Conservation (phyloP, 2,888 invertebrate genomes). For the Hyppa rectilinea region DNA sequence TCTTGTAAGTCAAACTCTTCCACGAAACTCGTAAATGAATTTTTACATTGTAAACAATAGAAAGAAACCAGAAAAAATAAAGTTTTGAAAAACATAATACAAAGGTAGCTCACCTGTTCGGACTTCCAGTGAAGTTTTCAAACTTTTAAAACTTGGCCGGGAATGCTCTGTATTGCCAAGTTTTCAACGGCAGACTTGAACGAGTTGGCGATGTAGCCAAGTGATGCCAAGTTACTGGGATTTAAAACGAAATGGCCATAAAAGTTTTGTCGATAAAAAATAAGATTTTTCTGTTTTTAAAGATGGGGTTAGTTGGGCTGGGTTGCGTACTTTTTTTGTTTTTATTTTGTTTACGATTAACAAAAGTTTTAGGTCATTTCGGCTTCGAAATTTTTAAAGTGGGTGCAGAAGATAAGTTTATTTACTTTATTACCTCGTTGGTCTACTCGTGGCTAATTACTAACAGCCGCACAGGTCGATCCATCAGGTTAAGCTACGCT, state of each 20-base stretch:
- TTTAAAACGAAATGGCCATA: conserved; percentile 52
- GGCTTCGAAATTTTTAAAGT: conserved; percentile 14
- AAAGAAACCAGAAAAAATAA: conserved; percentile 16
- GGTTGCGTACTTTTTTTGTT: conserved; percentile 7
- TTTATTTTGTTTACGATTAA: not conserved
- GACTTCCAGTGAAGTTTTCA: conserved; percentile 48
- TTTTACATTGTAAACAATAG: conserved; percentile 11
- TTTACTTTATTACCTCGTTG: no score
- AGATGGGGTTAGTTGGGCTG: conserved; percentile 15
- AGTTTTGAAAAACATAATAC: conserved; percentile 29
- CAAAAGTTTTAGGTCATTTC: conserved; percentile 17
- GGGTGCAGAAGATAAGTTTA: not conserved
- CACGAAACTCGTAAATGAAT: conserved; percentile 1
- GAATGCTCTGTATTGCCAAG: conserved; percentile 59
- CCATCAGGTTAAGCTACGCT: no score
- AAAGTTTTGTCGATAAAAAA: conserved; percentile 53
- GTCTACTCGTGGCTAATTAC: no score
- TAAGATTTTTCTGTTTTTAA: conserved; percentile 37
- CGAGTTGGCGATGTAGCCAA: conserved; percentile 52
- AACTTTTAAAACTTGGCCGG: conserved; percentile 54
- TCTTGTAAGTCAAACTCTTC: no score
- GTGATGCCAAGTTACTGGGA: conserved; percentile 54
- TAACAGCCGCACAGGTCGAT: no score
- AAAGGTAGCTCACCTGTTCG: conserved; percentile 54
- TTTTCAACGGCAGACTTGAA: conserved; percentile 49